Base-by-base conservation (phyloP, 2,113 vertebrate genomes). In the Pelodiscus sinensis region DNA sequence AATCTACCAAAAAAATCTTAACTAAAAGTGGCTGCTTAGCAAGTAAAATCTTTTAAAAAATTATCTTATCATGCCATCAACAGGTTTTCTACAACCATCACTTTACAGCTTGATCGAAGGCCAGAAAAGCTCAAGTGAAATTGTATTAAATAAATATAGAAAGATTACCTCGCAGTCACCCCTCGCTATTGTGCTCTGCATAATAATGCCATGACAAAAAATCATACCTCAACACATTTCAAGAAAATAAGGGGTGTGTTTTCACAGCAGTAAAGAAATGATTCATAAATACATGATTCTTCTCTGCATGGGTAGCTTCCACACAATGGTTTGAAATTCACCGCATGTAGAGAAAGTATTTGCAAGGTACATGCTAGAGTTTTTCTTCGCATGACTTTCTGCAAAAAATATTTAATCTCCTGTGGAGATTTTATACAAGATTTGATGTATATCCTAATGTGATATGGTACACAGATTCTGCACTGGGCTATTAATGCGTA, bases 71-170 rank as follows among this genome's bases (percentile, higher is more conserved):
- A 52, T 87, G 54, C 19, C 54, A 82, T 86, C 82, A 94, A 55
- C 22, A 90, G 31, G 85, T 92, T 95, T 95, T 89, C 4, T 88
- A 18, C 86, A 93, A 58, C 68, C 25, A 22, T 91, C 19, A 51
- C 73, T 91, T 96, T 89, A 9, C 80, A 65, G 79, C 71, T 85
- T 93, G 81, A 24, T 75, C 31, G 81, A 93, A 44, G 71, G 56
- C 90, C 80, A 88, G 65, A n/a, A 92, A 18, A n/a, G 84, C 12
- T 82, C 82, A 92, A 25, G 4, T 92, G 80, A 85, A 88, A 82
- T 84, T 57, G 29, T 52, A 51, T 80, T 82, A 93, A 95, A 86
- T 86, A 95, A 88, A 89, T 62, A 44, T 16, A 75, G 19, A 68
- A 93, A 84, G 0, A 87, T 8, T 5, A 57, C 86, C 38, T 90